Conservation (phyloP, 2,113 vertebrate species). For the Chamaea fasciata region DNA sequence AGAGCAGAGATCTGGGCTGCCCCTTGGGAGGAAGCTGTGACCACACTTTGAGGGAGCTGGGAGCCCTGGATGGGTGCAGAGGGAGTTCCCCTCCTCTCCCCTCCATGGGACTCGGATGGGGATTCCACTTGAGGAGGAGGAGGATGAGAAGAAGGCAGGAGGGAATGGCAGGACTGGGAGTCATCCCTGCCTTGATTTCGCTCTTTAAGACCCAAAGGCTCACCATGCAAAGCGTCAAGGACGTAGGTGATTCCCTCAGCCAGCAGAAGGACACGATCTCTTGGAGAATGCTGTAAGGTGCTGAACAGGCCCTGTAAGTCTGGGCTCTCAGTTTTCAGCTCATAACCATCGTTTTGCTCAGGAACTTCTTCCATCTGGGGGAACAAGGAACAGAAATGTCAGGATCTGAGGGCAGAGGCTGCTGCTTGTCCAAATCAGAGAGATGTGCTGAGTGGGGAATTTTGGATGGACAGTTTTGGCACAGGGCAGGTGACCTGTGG, state of each 20-base stretch:
- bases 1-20: neutral
- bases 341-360: neutral
- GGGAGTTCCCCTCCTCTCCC: neutral
- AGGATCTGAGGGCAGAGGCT: neutral
- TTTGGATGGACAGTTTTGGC: neutral
- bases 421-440: neutral
- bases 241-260: conserved; percentile 38
- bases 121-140: neutral
- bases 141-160: neutral
- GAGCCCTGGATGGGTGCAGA: neutral
- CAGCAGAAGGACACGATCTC: neutral
- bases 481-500: neutral
- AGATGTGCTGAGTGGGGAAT: neutral
- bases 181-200: neutral
- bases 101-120: rapidly evolving
- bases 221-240: conserved; percentile 55
- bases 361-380: conserved; percentile 51
- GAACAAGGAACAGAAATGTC: neutral
- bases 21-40: neutral
- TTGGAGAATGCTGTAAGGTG: neutral
- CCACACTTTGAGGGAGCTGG: rapidly evolving
- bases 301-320: neutral
- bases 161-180: neutral
- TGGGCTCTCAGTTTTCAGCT: neutral
- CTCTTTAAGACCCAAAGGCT: neutral